phyloP scores from a whole-genome alignment of 2,797 vertebrate genomes.

The Poecile montanus region DNA sequence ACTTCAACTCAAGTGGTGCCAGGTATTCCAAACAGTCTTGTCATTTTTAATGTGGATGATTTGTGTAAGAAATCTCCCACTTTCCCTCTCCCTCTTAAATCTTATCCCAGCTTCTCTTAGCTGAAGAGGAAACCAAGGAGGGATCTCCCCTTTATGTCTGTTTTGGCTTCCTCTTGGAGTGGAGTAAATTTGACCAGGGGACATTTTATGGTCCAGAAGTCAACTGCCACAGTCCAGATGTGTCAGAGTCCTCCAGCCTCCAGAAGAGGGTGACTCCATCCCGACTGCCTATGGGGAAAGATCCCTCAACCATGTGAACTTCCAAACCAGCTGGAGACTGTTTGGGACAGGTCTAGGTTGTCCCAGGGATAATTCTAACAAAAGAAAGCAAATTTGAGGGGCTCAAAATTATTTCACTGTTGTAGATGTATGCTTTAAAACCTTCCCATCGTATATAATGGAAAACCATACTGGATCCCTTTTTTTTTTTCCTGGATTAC shows the following conservation, averaged over 20 bases:
- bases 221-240: not conserved
- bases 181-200: not conserved
- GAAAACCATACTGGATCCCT: not conserved
- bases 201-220: not conserved
- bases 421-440: not conserved
- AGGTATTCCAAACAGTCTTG: not conserved
- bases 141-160: not conserved
- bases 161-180: not conserved
- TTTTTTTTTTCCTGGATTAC: not conserved
- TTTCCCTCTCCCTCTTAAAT: not conserved
- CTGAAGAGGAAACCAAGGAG: not conserved
- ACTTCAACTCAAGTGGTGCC: not conserved
- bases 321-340: not conserved
- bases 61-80: not conserved
- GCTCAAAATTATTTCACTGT: not conserved
- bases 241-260: not conserved
- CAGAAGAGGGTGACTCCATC: not conserved
- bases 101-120: not conserved
- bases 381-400: not conserved
- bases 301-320: not conserved
- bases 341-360: not conserved
- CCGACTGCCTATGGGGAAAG: not conserved
- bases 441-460: not conserved
- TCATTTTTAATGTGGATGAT: not conserved
- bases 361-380: not conserved